Evolutionary conservation across 2,113 vertebrate genomes (phyloP).

Genomic region (Crypturellus undulatus): DNA sequence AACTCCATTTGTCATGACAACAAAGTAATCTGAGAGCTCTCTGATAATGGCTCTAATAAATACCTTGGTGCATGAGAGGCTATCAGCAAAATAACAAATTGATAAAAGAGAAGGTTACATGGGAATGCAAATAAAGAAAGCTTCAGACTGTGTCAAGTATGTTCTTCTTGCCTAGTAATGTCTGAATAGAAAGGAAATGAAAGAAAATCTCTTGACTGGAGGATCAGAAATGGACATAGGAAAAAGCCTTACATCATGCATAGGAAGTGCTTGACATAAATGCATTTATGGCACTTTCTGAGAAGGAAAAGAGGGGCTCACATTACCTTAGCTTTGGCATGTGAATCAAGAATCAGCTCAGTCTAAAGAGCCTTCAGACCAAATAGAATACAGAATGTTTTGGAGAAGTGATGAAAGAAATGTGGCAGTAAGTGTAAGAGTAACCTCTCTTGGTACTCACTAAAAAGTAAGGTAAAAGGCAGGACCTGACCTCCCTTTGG

Average conservation of each 20-base stretch:
- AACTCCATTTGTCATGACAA: slow-evolving; percentile 69
- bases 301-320: background rate
- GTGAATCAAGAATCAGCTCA: background rate
- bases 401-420: background rate
- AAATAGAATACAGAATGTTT: no score
- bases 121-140: slow-evolving; percentile 52
- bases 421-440: background rate
- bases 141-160: slow-evolving; percentile 32
- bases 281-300: background rate
- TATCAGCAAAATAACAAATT: slow-evolving; percentile 70
- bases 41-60: slow-evolving; percentile 69
- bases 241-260: background rate
- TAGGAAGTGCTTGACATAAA: background rate
- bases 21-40: slow-evolving; percentile 56
- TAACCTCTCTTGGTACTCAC: no score
- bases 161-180: slow-evolving; percentile 25
- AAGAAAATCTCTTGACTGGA: slow-evolving; percentile 28
- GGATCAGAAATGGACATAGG: background rate
- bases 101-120: slow-evolving; percentile 59
- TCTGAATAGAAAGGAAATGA: slow-evolving; percentile 42
- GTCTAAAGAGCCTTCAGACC: background rate
- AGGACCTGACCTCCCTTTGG: background rate
- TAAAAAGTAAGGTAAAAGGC: no score
- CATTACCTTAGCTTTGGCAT: background rate
- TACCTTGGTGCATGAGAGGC: slow-evolving; percentile 48